phyloP scores from a whole-genome alignment of 2,888 invertebrate species.

The Rhyacophila evoluta region DNA sequence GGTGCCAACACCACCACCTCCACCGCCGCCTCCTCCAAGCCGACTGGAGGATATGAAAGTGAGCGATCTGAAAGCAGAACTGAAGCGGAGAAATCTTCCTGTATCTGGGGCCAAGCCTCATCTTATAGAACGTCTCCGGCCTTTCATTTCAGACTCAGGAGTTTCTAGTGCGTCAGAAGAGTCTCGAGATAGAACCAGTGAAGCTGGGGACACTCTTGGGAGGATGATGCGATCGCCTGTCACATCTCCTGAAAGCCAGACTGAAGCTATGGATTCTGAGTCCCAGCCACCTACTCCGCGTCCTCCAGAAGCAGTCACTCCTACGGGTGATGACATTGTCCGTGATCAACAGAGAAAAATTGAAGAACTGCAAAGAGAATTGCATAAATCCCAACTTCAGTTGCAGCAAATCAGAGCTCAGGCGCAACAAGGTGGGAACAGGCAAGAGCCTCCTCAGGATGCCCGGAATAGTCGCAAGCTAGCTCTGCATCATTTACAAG shows the following conservation, averaged over 20 bases:
- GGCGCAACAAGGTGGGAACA: constrained; percentile 58
- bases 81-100: constrained; percentile 92
- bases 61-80: constrained; percentile 92
- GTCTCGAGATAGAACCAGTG: constrained; percentile 56
- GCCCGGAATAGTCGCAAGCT: constrained; percentile 59
- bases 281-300: constrained; percentile 61
- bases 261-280: constrained; percentile 63
- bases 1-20: constrained; percentile 61
- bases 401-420: constrained; percentile 72
- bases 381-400: constrained; percentile 80
- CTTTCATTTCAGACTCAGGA: constrained; percentile 70
- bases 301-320: constrained; percentile 57
- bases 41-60: constrained; percentile 97
- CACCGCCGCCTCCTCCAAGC: constrained; percentile 64
- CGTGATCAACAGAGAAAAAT: constrained; percentile 89
- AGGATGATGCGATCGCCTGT: constrained; percentile 53
- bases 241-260: constrained; percentile 57
- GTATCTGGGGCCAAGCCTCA: constrained; percentile 98
- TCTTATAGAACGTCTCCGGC: constrained; percentile 90
- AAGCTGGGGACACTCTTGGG: constrained; percentile 59
- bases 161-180: constrained; percentile 68
- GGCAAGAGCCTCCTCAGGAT: constrained; percentile 66
- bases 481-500: constrained; percentile 75
- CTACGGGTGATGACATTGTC: constrained; percentile 77
- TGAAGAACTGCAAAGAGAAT: constrained; percentile 85